These are phyloP conservation scores for Odontothrips loti DNA, from an alignment of 2,888 invertebrate genomes.

Conservation along the genomic window DNA sequence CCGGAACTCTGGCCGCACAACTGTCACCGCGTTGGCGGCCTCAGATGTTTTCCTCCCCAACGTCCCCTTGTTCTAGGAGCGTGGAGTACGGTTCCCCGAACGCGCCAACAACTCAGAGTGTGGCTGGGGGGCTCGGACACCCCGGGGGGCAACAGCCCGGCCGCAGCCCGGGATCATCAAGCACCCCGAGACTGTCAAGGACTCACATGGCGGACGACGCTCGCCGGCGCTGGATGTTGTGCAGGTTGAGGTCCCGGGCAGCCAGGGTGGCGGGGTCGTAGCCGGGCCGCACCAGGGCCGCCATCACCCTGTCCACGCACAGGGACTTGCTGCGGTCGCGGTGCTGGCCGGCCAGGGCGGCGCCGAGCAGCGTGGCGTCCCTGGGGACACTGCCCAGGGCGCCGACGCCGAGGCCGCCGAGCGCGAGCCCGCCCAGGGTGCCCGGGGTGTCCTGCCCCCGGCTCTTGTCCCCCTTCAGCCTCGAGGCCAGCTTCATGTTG, in stretches of 20 bases:
- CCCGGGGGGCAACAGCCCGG: too few species aligned
- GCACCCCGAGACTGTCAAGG: neutral
- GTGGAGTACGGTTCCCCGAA: too few species aligned
- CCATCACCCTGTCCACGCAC: slow-evolving; percentile 43
- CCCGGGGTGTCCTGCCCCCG: neutral
- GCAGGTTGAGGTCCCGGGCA: slow-evolving; percentile 40
- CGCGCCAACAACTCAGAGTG: too few species aligned
- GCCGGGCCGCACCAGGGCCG: slow-evolving; percentile 41
- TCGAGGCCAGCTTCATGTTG: slow-evolving; percentile 18
- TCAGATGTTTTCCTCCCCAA: too few species aligned
- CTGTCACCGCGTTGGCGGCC: too few species aligned
- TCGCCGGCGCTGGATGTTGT: slow-evolving; percentile 41
- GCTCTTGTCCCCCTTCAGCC: slow-evolving; percentile 3
- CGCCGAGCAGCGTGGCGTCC: slow-evolving; percentile 1
- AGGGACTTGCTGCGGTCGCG: slow-evolving; percentile 46
- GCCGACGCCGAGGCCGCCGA: neutral
- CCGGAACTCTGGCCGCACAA: too few species aligned
- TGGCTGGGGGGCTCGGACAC: too few species aligned
- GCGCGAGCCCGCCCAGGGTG: neutral
- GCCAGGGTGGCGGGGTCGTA: slow-evolving; percentile 41
- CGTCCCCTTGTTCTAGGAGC: too few species aligned
- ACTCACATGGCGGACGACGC: slow-evolving; percentile 45
- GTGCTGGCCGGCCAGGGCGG: slow-evolving; percentile 10
- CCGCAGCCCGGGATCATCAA: too few species aligned
- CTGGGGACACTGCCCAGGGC: neutral